phyloP scores from a whole-genome alignment of 2,113 vertebrate genomes.

The Marmota monax region DNA sequence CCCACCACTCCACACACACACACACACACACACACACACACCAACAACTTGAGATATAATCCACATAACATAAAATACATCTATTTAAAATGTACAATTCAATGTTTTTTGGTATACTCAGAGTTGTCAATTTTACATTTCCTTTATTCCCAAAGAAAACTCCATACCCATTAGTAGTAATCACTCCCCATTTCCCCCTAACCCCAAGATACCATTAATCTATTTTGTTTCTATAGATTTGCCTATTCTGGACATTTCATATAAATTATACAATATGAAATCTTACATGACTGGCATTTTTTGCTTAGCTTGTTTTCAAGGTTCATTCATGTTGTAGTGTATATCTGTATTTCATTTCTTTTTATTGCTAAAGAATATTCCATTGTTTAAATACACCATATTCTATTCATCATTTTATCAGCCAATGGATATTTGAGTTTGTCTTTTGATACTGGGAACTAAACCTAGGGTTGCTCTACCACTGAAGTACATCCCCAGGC shows the following conservation, averaged over 20 bases:
- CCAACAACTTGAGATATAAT: too few relatives aligned
- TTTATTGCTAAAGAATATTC: conserved; percentile 5
- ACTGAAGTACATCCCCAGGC: too few relatives aligned
- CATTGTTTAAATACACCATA: neutral
- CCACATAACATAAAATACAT: neutral
- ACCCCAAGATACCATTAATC: neutral
- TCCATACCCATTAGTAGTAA: neutral
- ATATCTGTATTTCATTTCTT: neutral
- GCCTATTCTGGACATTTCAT: neutral
- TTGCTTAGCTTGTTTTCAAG: conserved; percentile 10
- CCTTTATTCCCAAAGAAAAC: neutral
- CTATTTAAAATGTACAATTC: neutral
- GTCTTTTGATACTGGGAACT: too few relatives aligned
- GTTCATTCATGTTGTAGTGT: neutral
- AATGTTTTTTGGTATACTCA: neutral
- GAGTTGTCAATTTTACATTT: neutral
- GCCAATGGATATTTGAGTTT: neutral
- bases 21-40: too few relatives aligned
- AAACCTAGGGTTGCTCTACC: too few relatives aligned
- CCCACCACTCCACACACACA: too few relatives aligned
- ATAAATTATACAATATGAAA: neutral
- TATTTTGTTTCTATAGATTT: conserved; percentile 31
- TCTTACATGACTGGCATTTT: neutral
- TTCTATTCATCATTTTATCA: neutral
- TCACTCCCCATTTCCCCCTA: neutral